Conservation (phyloP, 2,113 vertebrate species). For the Gnathonemus echidnorhynchus region DNA sequence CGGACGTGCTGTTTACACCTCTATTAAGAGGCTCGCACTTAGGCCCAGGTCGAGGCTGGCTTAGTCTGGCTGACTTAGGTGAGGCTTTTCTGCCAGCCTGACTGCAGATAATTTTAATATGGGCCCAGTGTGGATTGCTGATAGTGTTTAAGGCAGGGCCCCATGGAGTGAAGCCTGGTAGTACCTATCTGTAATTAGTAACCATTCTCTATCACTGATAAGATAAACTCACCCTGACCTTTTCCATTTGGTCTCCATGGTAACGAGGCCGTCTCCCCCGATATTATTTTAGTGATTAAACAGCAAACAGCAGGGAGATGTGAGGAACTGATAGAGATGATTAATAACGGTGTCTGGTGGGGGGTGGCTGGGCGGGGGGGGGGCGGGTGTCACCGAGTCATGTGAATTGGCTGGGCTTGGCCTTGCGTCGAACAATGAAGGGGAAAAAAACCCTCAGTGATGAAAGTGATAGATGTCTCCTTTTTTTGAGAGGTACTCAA, state of each 20-base stretch:
- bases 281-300: constrained; percentile 76
- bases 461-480: constrained; percentile 50
- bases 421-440: constrained; percentile 59
- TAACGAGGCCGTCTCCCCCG: constrained; percentile 52
- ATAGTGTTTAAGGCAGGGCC: constrained; percentile 66
- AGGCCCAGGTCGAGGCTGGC: neutral
- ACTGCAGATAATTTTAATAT: constrained; percentile 67
- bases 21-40: neutral
- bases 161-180: constrained; percentile 55
- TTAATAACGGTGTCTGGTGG: constrained; percentile 59
- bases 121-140: constrained; percentile 63
- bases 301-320: constrained; percentile 63
- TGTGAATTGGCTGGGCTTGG: constrained; percentile 53
- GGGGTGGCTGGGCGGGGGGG: constrained; percentile 34
- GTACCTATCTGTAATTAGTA: constrained; percentile 76
- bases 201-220: constrained; percentile 73
- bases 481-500: constrained; percentile 37
- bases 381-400: constrained; percentile 51
- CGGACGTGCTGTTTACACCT: neutral
- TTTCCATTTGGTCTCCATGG: constrained; percentile 63
- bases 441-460: constrained; percentile 46
- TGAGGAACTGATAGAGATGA: constrained; percentile 54
- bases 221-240: constrained; percentile 75
- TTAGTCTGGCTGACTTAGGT: constrained; percentile 25
- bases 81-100: constrained; percentile 45